phyloP scores from a whole-genome alignment of 2,888 invertebrate species.

The Antitype chi region DNA sequence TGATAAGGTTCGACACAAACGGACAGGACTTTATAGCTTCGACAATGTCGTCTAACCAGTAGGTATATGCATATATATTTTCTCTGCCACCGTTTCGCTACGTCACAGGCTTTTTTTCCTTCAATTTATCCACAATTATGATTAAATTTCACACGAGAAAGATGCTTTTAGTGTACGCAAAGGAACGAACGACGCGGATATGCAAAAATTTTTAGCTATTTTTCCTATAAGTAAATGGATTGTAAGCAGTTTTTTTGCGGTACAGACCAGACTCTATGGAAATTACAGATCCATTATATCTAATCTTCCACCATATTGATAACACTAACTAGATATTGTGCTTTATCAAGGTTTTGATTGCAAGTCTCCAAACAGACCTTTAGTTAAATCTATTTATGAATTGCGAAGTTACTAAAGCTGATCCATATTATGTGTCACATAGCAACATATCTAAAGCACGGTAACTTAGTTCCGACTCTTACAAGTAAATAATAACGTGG shows the following conservation, averaged over 20 bases:
- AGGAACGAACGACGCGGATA: slow-evolving; percentile 22
- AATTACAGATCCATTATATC: neutral
- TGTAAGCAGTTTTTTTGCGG: neutral
- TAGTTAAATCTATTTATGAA: neutral
- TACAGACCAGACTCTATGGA: neutral
- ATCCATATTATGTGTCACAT: neutral
- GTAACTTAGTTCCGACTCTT: neutral
- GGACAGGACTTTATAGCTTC: slow-evolving; percentile 28
- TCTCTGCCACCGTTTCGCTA: neutral
- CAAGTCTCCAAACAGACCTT: neutral
- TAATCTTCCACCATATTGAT: neutral
- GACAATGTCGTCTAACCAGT: neutral
- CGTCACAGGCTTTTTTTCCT: slow-evolving; percentile 4
- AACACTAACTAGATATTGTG: neutral
- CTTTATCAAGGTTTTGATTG: neutral
- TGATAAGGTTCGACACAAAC: slow-evolving; percentile 36
- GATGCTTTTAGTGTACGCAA: slow-evolving; percentile 30
- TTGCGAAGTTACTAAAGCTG: neutral
- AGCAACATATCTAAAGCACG: neutral
- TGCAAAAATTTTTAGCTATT: slow-evolving; percentile 5
- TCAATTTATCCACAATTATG: slow-evolving; percentile 29
- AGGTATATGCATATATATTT: neutral
- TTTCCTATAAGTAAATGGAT: slow-evolving; percentile 5
- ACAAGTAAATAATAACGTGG: slow-evolving; percentile 18
- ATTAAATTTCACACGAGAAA: slow-evolving; percentile 31